phyloP scores from a whole-genome alignment of 2,888 invertebrate genomes.

The Psylliodes chrysocephalus region DNA sequence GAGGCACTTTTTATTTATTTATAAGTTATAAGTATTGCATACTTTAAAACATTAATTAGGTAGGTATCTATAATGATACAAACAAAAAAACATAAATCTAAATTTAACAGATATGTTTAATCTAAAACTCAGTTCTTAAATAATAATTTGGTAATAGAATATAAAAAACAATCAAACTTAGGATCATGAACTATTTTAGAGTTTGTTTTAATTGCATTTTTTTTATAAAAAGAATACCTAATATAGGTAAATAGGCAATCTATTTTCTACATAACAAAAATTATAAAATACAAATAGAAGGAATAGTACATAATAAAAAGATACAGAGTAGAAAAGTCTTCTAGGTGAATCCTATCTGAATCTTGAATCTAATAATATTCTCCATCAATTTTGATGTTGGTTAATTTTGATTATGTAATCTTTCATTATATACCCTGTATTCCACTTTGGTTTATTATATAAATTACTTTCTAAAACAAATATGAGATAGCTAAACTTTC shows the following conservation, averaged over 20 bases:
- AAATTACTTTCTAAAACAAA: conserved; percentile 20
- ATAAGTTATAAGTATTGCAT: neutral
- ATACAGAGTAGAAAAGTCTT: neutral
- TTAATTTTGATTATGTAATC: conserved; percentile 2
- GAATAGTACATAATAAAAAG: conserved; percentile 5
- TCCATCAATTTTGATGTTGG: neutral
- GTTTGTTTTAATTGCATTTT: neutral
- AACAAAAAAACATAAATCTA: neutral
- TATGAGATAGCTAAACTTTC: neutral
- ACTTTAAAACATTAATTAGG: neutral
- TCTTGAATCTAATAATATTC: neutral
- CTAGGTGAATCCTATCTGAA: neutral
- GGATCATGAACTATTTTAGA: too few relatives aligned
- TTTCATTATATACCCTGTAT: conserved; percentile 28
- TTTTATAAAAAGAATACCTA: conserved; percentile 3
- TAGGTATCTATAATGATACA: neutral
- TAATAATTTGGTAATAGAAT: too few relatives aligned
- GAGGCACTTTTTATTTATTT: neutral
- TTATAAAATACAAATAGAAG: neutral
- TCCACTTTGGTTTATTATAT: conserved; percentile 26
- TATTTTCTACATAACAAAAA: conserved; percentile 1
- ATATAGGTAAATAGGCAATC: conserved; percentile 2
- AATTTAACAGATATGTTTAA: neutral
- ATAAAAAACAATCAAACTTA: too few relatives aligned
- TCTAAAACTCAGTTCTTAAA: neutral